phyloP scores from a whole-genome alignment of 2,113 vertebrate genomes.

The Vicugna pacos region DNA sequence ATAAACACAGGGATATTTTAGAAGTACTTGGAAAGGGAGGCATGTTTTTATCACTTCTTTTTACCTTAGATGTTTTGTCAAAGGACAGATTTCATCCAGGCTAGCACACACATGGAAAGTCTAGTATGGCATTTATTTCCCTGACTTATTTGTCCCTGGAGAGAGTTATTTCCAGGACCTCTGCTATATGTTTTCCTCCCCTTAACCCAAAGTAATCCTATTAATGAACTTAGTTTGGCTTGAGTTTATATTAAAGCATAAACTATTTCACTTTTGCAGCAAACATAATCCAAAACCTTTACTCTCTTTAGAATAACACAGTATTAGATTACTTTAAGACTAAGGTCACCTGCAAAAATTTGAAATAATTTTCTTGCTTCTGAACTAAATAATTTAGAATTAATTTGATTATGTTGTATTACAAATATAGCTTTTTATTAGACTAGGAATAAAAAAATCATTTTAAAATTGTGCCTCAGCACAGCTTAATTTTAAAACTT shows the following conservation, averaged over 20 bases:
- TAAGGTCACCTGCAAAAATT: background rate
- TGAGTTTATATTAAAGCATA: background rate
- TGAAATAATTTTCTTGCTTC: background rate
- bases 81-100: background rate
- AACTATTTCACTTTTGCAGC: background rate
- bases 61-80: background rate
- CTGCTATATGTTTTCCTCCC: background rate
- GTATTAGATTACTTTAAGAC: background rate
- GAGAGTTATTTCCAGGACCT: background rate
- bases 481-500: constrained; percentile 38
- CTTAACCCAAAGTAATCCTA: background rate
- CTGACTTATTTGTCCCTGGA: background rate
- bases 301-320: background rate
- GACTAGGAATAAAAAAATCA: background rate
- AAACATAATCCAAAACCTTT: background rate
- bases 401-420: background rate
- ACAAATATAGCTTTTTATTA: background rate
- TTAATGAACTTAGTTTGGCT: background rate
- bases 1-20: background rate
- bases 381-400: constrained; percentile 24
- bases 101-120: background rate
- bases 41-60: background rate
- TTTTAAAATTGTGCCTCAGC: background rate
- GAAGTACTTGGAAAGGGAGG: background rate
- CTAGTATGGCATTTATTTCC: background rate